Evolutionary conservation across 1,140 invertebrate species (phyloP).

Genomic region (Linepithema humile): DNA sequence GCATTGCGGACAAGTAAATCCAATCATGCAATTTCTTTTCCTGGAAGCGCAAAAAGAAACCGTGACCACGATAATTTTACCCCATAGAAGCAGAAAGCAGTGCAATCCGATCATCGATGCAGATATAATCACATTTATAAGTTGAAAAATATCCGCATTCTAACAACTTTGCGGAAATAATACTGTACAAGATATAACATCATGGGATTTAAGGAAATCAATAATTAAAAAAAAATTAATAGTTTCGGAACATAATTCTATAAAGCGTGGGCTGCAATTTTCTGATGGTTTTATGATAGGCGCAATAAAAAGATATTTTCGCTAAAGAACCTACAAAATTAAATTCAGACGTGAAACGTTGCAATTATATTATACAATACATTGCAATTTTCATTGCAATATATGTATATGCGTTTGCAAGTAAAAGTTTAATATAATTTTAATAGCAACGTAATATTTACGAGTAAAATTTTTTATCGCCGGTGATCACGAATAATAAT

Average conservation of each 20-base stretch:
- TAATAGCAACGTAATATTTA: neutral
- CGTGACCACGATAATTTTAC: slow-evolving; percentile 9
- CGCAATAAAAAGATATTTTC: neutral
- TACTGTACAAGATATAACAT: neutral
- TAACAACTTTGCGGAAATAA: neutral
- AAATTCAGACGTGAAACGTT: neutral
- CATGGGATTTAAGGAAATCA: neutral
- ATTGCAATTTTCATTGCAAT: neutral
- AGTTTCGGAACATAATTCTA: neutral
- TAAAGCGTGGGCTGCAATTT: slow-evolving; percentile 1
- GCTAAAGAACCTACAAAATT: neutral
- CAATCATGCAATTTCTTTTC: slow-evolving; percentile 21
- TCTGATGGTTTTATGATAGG: neutral
- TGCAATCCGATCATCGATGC: neutral
- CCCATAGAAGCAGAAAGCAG: neutral
- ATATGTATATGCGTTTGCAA: neutral
- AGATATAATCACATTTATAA: slow-evolving; percentile 3
- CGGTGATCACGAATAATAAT: neutral
- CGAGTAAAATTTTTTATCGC: neutral
- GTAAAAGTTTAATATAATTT: neutral
- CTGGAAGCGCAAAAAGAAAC: neutral
- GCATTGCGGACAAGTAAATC: slow-evolving; percentile 51
- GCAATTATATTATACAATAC: neutral
- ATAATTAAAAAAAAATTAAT: slow-evolving; percentile 29
- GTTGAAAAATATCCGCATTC: slow-evolving; percentile 29